Conservation (phyloP, 2,888 invertebrate genomes). For the Ennomos quercinarius region DNA sequence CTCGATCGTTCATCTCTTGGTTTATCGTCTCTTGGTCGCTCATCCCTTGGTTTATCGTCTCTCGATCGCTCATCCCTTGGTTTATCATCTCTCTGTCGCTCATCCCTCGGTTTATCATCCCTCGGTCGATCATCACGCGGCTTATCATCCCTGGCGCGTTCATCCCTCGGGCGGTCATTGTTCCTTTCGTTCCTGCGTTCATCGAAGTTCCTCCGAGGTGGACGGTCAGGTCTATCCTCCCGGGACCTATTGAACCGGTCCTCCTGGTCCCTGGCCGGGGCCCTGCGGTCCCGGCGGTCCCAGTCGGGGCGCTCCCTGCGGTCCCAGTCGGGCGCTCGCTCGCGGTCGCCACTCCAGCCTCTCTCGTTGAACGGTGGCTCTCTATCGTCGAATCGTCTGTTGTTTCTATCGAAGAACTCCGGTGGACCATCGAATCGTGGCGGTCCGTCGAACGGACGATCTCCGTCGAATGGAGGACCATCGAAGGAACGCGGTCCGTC, state of each 20-base stretch:
- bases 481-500: slow-evolving; percentile 38
- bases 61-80: slow-evolving; percentile 29
- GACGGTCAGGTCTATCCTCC: slow-evolving; percentile 29
- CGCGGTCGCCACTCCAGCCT: slow-evolving; percentile 67
- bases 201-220: slow-evolving; percentile 17
- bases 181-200: slow-evolving; percentile 20
- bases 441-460: slow-evolving; percentile 57
- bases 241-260: slow-evolving; percentile 51
- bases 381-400: slow-evolving; percentile 73
- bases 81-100: slow-evolving; percentile 5
- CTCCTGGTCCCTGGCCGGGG: slow-evolving; percentile 46
- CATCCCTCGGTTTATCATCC: slow-evolving; percentile 26
- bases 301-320: slow-evolving; percentile 35
- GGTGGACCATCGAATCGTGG: slow-evolving; percentile 61
- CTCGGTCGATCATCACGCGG: slow-evolving; percentile 24
- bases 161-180: slow-evolving; percentile 23
- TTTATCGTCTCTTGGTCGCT: slow-evolving; percentile 32
- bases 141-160: slow-evolving; percentile 6
- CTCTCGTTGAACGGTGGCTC: slow-evolving; percentile 69
- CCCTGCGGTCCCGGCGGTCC: slow-evolving; percentile 34
- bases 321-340: slow-evolving; percentile 55
- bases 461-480: slow-evolving; percentile 58
- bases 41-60: slow-evolving; percentile 26
- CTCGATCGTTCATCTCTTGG: slow-evolving; percentile 30
- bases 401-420: slow-evolving; percentile 73